Conservation (phyloP, 2,888 invertebrate species). For the Eutolmus rufibarbis region DNA sequence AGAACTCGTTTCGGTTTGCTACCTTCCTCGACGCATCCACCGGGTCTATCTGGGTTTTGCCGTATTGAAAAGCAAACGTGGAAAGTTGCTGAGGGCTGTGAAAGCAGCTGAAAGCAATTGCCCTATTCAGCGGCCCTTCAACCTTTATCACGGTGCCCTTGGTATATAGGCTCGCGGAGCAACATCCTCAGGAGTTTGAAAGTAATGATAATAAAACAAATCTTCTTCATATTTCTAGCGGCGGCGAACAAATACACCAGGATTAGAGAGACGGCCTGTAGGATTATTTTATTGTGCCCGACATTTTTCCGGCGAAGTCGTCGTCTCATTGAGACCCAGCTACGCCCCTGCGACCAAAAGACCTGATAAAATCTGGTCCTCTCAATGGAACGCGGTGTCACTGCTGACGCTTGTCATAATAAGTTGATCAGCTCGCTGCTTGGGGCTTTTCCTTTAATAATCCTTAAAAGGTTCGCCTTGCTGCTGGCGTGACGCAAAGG, state of each 20-base stretch:
- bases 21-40: background rate
- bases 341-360: background rate
- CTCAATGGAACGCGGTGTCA: constrained; percentile 37
- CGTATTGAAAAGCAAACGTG: constrained; percentile 4
- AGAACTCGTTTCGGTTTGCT: background rate
- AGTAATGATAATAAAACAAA: constrained; percentile 27
- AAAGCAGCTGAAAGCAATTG: constrained; percentile 18
- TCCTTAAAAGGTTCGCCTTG: constrained; percentile 37
- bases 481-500: background rate
- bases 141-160: constrained; percentile 12
- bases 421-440: constrained; percentile 32
- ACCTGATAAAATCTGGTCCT: constrained; percentile 7
- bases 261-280: constrained; percentile 39
- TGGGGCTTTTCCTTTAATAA: constrained; percentile 39
- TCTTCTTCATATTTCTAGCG: background rate
- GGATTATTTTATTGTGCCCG: constrained; percentile 43
- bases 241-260: background rate
- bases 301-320: constrained; percentile 41
- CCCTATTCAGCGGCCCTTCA: constrained; percentile 20
- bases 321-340: background rate
- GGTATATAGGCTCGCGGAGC: background rate
- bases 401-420: constrained; percentile 46
- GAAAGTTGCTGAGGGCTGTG: background rate
- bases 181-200: constrained; percentile 12
- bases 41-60: background rate